Evolutionary conservation across 2,888 invertebrate species (phyloP).

Genomic region (Nomada hirtipes): DNA sequence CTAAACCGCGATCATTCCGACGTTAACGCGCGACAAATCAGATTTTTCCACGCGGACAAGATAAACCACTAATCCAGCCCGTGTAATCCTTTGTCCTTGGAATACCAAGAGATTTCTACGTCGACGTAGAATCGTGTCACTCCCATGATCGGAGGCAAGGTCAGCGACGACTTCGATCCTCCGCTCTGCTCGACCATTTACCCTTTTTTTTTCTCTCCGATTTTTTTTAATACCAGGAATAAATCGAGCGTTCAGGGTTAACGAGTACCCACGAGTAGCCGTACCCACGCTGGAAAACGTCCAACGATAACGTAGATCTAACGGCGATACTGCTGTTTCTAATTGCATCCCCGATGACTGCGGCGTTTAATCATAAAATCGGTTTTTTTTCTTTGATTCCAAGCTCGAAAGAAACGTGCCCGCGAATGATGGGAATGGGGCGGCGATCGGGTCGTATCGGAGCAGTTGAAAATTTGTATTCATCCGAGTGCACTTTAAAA

Average conservation of each 20-base stretch:
- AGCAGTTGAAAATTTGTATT: too few species aligned
- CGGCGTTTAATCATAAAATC: conserved; percentile 24
- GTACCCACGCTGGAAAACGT: conserved; percentile 29
- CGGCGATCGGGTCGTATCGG: conserved; percentile 13
- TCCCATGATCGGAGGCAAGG: conserved; percentile 62
- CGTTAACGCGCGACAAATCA: background rate
- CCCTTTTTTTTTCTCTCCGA: conserved; percentile 12
- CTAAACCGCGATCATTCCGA: background rate
- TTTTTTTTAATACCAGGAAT: conserved; percentile 25
- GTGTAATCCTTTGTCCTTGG: conserved; percentile 51
- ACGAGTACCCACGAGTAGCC: conserved; percentile 11
- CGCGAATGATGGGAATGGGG: conserved; percentile 12
- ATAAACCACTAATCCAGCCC: conserved; percentile 6
- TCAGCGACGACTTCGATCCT: conserved; percentile 35
- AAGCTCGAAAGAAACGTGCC: background rate
- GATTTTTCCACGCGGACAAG: background rate
- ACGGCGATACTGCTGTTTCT: conserved; percentile 37
- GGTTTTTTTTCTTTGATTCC: conserved; percentile 28
- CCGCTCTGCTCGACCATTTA: conserved; percentile 16
- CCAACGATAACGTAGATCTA: conserved; percentile 4
- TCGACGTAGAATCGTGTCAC: conserved; percentile 54
- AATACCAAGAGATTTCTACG: conserved; percentile 44
- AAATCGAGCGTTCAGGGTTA: conserved; percentile 43
- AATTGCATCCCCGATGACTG: conserved; percentile 13
- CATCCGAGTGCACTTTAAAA: too few species aligned